Base-by-base conservation (phyloP, 2,888 invertebrate genomes). In the Ganaspis brasiliensis region DNA sequence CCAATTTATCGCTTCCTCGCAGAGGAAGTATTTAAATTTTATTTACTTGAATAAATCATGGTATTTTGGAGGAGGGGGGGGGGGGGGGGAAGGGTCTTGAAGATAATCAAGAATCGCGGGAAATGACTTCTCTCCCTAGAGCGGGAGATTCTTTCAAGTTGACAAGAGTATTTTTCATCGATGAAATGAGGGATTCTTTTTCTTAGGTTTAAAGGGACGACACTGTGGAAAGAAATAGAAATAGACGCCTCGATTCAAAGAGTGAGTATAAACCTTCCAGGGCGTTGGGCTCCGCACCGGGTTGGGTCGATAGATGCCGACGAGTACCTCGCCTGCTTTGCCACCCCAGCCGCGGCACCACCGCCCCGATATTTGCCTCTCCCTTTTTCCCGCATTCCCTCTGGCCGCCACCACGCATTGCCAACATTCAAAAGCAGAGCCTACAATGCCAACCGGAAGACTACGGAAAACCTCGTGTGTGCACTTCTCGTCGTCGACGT, bases 291-390 rank as follows among this genome's bases (percentile, higher is more conserved):
- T 56, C 35, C 76, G n/a, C 45, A 19, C 40, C 40, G 84, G 84
- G 85, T 84, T 89, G 86, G 89, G 89, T 90, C 89, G 89, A 90
- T 89, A 89, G 87, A 87, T 86, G 89, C 86, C 89, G 76, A 61
- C 75, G 76, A 72, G 31, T 71, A 72, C 76, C 59, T 70, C 72
- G 74, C 72, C 74, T 61, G 76, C 61, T 55, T 31, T 21, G 31
- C 61, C 49, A 73, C 72, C 63, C 76, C 76, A 73, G 59, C 73
- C 78, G 67, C 70, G 73, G 71, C 70, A 49, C 73, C 72, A 52
- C 61, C 71, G 52, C 71, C 75, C 57, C 75, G 79, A 49, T 67
- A 49, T 45, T 45, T 37, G 12, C 37, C 61, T 14, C 40, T 21
- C 63, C 45, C 40, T 9, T 45, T 45, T 14, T 0, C 26, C 40